phyloP scores from a whole-genome alignment of 2,113 vertebrate species.

The Charina bottae region DNA sequence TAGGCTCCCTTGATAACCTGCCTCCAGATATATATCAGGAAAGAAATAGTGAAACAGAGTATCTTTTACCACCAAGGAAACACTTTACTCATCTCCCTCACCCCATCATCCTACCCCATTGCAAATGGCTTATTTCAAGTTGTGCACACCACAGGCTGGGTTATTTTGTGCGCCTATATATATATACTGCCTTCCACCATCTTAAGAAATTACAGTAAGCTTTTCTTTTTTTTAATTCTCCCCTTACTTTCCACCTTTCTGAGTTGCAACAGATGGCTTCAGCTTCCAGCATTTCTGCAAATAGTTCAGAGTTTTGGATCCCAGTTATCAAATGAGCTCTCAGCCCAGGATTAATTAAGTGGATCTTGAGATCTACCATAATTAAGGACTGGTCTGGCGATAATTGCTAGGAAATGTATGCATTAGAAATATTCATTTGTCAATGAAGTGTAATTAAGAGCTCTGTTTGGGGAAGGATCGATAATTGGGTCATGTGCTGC shows the following conservation, averaged over 20 bases:
- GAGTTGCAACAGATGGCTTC: constrained; percentile 31
- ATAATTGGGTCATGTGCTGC: constrained; percentile 59
- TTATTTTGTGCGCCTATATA: too few species aligned
- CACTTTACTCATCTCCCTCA: background rate
- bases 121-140: background rate
- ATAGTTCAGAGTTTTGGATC: constrained; percentile 66
- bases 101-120: background rate
- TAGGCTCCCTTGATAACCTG: background rate
- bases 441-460: constrained; percentile 74
- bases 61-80: background rate
- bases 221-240: background rate
- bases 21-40: background rate
- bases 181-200: background rate
- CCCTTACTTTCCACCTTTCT: constrained; percentile 17
- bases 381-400: constrained; percentile 72
- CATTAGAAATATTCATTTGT: constrained; percentile 76
- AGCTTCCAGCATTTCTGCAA: constrained; percentile 47
- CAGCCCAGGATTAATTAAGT: constrained; percentile 76
- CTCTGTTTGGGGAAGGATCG: constrained; percentile 69
- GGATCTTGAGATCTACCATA: constrained; percentile 67
- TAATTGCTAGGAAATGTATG: constrained; percentile 77
- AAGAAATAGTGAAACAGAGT: background rate
- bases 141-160: background rate
- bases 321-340: constrained; percentile 65
- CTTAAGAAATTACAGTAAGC: background rate